Conservation (phyloP, 2,888 invertebrate genomes). For the Phengaris arion region DNA sequence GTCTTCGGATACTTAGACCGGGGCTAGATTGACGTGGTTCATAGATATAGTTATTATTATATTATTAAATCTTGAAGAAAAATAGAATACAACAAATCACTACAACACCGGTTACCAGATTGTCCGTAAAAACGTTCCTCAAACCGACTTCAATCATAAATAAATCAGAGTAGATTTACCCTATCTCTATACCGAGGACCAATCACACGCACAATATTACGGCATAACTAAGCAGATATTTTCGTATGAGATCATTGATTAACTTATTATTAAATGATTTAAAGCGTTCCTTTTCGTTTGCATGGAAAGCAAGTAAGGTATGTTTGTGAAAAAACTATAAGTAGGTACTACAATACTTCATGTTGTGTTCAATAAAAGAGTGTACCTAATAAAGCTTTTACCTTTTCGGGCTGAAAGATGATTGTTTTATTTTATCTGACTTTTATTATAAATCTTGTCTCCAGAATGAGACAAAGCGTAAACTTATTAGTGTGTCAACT, state of each 20-base stretch:
- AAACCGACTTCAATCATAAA: constrained; percentile 14
- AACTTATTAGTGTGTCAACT: constrained; percentile 11
- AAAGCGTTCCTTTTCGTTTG: too few species aligned
- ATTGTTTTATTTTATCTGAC: not conserved
- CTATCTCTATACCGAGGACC: not conserved
- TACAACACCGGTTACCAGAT: not conserved
- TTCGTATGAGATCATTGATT: not conserved
- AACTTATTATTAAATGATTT: not conserved
- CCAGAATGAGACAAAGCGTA: not conserved
- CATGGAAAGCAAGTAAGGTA: too few species aligned
- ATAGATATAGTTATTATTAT: too few species aligned
- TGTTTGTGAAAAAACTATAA: too few species aligned
- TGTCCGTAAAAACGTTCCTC: not conserved
- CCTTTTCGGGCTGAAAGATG: not conserved
- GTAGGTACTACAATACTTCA: not conserved
- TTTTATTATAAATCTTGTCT: not conserved
- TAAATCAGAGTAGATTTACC: not conserved
- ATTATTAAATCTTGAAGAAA: not conserved
- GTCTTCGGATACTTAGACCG: too few species aligned
- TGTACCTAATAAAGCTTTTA: not conserved
- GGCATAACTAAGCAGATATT: not conserved
- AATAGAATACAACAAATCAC: not conserved
- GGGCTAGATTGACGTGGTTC: too few species aligned
- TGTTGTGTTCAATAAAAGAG: not conserved
- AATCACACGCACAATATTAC: not conserved